Evolutionary conservation across 2,797 vertebrate genomes (phyloP), one percentile per base, ranked within the genome.

Genomic region (Acanthiza pusilla): DNA sequence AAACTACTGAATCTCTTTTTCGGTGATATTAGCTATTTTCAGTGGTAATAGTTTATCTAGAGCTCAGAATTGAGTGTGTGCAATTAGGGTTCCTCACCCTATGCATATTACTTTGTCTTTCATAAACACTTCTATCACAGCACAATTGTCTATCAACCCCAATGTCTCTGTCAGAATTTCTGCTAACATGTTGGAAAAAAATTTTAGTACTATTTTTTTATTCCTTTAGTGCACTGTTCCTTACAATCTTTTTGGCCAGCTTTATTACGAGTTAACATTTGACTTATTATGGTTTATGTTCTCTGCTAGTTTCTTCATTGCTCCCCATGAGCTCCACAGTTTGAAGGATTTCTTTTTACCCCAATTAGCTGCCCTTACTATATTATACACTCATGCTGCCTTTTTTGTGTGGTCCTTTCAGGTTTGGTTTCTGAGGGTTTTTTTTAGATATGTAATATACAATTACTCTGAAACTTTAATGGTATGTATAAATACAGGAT

Each of bases 401-500:
- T 89, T 87, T 94, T 91, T 85, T 94, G 93, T 92, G 95, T 96
- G 89, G 93, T 96, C 91, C n/a, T 83, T 75, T 77, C 66, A 65
- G 36, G 14, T 74, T 58, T 91, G 61, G 72, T 72, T 96, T 95
- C 82, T 94, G 85, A 74, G 85, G 66, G 11, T 0, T 72, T 91
- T 91, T 84, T 88, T 89, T 54, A 66, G 42, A 65, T 67, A 72
- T 1, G 1, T 8, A 74, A 65, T 78, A 43, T 80, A 43, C 61
- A 89, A 83, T 95, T 95, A 80, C 30, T 61, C 54, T 83, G 87
- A 94, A 93, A 89, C 42, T 85, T 85, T 88, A 91, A 80, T 72
- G 68, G 36, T 18, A 10, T 43, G 16, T 61, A 74, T 89, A 83
- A 93, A 88, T 65, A 67, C 18, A 45, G 45, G 72, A 83, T 88